Evolutionary conservation across 1,140 invertebrate genomes (phyloP).

Genomic region (Drosophila jambulina): DNA sequence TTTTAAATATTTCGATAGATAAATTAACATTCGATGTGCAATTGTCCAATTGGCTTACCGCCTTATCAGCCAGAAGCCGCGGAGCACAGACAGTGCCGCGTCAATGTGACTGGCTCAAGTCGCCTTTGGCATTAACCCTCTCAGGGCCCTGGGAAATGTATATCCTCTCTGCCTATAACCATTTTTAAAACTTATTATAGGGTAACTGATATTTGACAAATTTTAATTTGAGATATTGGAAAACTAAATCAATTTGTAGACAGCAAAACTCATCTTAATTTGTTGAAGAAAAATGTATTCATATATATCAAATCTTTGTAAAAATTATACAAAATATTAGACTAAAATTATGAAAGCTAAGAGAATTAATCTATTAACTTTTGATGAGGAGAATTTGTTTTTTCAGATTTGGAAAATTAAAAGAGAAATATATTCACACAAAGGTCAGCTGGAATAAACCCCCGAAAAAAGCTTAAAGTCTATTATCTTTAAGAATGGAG

Average conservation of each 20-base stretch:
- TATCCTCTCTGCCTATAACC: background rate
- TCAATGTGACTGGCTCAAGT: slow-evolving; percentile 15
- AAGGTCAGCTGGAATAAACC: background rate
- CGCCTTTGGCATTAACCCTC: slow-evolving; percentile 3
- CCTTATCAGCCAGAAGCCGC: slow-evolving; percentile 17
- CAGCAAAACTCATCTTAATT: background rate
- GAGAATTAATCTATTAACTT: background rate
- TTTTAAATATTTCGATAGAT: slow-evolving; percentile 7
- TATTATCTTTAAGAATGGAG: too few species aligned
- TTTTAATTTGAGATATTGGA: background rate
- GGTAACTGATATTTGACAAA: background rate
- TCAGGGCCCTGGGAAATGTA: background rate
- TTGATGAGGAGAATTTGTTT: background rate
- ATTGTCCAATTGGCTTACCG: slow-evolving; percentile 29
- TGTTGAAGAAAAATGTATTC: background rate
- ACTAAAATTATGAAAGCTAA: background rate
- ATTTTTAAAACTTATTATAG: background rate
- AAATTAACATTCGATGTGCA: slow-evolving; percentile 9
- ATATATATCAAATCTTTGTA: too few species aligned
- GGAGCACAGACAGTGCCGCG: background rate
- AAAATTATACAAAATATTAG: background rate
- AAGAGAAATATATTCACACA: background rate
- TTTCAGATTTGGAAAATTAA: background rate
- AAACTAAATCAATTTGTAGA: background rate
- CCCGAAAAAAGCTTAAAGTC: background rate